phyloP scores from a whole-genome alignment of 2,888 invertebrate genomes.

The Drosophila sordidapex region DNA sequence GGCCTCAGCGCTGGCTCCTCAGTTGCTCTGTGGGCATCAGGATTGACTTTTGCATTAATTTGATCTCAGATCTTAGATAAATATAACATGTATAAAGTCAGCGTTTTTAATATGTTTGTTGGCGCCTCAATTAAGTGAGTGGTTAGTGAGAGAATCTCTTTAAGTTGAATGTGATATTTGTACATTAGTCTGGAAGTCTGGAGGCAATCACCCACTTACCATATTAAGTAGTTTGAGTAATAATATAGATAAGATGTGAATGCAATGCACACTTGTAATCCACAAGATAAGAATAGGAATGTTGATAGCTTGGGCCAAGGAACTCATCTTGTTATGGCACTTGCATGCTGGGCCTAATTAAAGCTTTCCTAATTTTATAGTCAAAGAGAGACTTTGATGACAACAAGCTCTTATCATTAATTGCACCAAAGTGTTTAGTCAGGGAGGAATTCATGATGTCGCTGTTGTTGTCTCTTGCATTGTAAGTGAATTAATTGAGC shows the following conservation, averaged over 20 bases:
- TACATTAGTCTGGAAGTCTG: not conserved
- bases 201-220: not conserved
- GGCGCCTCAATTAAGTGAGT: not conserved
- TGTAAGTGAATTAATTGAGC: slow-evolving; percentile 79
- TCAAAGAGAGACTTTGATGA: slow-evolving; percentile 16
- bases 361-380: slow-evolving; percentile 68
- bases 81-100: not conserved
- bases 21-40: not conserved
- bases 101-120: not conserved
- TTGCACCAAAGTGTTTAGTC: slow-evolving; percentile 46
- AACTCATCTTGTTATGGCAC: slow-evolving; percentile 48
- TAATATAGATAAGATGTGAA: not conserved
- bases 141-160: not conserved
- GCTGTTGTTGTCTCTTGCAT: slow-evolving; percentile 29
- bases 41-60: no score
- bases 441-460: slow-evolving; percentile 57
- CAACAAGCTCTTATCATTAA: slow-evolving; percentile 44
- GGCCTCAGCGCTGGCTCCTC: no score
- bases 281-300: not conserved
- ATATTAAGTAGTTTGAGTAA: not conserved
- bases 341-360: slow-evolving; percentile 76
- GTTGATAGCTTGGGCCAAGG: not conserved
- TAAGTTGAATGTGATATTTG: not conserved
- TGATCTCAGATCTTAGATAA: not conserved
- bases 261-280: not conserved